Base-by-base conservation (phyloP, 2,888 invertebrate genomes). In the Dione vanillae region DNA sequence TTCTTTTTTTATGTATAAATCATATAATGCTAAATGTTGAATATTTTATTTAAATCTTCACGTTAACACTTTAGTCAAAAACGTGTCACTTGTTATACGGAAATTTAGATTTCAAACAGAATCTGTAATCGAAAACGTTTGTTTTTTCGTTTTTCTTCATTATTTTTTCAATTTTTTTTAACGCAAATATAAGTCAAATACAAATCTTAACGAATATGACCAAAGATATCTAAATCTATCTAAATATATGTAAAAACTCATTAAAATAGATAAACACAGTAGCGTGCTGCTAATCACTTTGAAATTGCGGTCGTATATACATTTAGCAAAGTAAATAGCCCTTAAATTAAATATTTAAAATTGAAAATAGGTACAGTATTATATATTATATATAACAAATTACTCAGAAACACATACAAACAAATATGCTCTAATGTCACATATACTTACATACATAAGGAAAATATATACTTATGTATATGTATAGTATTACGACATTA, bases 11-110 rank as follows among this genome's bases (percentile, higher is more conserved):
- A 20, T 3, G 14, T 54, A 54, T 27, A 54, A 49, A 20, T 19
- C 49, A 49, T 20, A 49, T 49, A 35, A 54, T 54, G 12, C n/a
- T 43, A 20, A 59, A 43, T 27, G 1, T 14, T 59, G 16, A 20
- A 59, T 37, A 56, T 10, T 27, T 43, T 11, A 61, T 20, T 61
- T 45, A 45, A 61, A 61, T 61, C 45, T 45, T 61, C 45, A 61
- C 45, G 61, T 45, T 45, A 7, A 27, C 43, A 16, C 7, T 43
- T 41, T 61, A 45, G n/a, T 16, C 61, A 61, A 61, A 61, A 61
- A 45, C 45, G 45, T 35, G 61, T 35, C 45, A 45, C 43, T 61
- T 45, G 7, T 27, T 43, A 45, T 35, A 45, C 45, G 27, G 45
- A 61, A 45, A 61, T 61, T 27, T 45, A 45, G 45, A 61, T 45